Base-by-base conservation (phyloP, 2,888 invertebrate species). In the Xiphydria camelus region DNA sequence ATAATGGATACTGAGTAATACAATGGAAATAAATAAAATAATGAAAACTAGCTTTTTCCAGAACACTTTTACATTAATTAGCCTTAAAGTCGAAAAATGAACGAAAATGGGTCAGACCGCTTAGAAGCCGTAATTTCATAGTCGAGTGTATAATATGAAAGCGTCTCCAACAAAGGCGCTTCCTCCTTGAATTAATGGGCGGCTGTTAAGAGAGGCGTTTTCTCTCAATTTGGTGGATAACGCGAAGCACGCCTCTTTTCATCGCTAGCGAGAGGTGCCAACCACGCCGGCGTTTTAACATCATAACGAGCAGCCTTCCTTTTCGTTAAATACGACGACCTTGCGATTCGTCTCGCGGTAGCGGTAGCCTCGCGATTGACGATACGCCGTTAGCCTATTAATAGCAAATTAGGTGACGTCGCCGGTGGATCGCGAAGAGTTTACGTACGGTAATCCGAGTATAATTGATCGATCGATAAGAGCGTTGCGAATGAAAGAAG, bases 221-320 rank as follows among this genome's bases (percentile, higher is more conserved):
- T 7, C 29, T 4, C 29, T 12, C 12, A 15, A 29, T 29, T 14
- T 29, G n/a, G n/a, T 15, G 15, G 29, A 29, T 12, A 3, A 29
- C 29, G 29, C 15, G 29, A 12, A 12, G 15, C 12, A 29, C 7
- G 29, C 29, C 6, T 12, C 29, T 29, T 29, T 29, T 29, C 29
- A 15, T 29, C 12, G 15, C 29, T n/a, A n/a, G 12, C 44, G 5
- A 18, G 15, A 17, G 22, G 35, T 29, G 33, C 34, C 40, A 51
- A 51, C 29, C 41, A 44, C 50, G 26, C 32, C 26, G 40, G n/a
- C n/a, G 19, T 40, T 45, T 48, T 40, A 51, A 49, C 51, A 51
- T 50, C 48, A 51, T 49, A 51, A 51, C 49, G 32, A 25, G 40
- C 23, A 45, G 33, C 51, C 51, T 51, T 51, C 45, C 20, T 42